A percentile compares a stretch with the other conserved stretches of the same genome.
Evolutionary conservation across 2,113 vertebrate species (phyloP).

Genomic region (Periophthalmus modestus): DNA sequence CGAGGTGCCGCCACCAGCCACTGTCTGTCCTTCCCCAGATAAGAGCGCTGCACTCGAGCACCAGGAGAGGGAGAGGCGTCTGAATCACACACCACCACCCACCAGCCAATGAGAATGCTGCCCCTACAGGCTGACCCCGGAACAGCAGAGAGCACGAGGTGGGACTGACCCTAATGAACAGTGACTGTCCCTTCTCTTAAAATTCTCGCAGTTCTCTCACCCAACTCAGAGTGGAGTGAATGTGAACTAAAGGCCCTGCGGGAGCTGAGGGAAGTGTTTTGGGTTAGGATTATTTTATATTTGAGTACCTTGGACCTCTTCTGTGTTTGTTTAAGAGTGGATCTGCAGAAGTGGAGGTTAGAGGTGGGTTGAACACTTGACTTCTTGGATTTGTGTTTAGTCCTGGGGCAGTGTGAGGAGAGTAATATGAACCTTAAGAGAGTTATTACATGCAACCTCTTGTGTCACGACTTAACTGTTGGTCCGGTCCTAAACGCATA

Average conservation of each 20-base stretch:
- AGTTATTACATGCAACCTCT: not conserved
- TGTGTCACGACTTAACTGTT: no score
- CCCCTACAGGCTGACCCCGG: constrained; percentile 54
- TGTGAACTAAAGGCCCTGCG: constrained; percentile 1
- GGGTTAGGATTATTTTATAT: no score
- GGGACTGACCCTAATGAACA: constrained; percentile 2
- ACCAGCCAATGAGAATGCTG: constrained; percentile 65
- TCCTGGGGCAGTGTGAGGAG: not conserved
- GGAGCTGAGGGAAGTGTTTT: constrained; percentile 4
- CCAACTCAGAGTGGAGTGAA: not conserved
- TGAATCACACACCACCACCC: constrained; percentile 11
- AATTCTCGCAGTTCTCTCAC: no score
- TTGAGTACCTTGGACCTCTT: no score
- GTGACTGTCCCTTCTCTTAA: no score
- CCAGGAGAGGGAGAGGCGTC: not conserved
- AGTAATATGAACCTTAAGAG: not conserved
- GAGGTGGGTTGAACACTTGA: constrained; percentile 14
- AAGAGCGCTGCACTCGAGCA: constrained; percentile 48
- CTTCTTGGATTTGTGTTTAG: not conserved
- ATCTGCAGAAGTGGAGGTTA: constrained; percentile 14
- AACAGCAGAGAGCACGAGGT: constrained; percentile 26
- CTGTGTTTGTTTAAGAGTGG: constrained; percentile 5
- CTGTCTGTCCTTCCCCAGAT: constrained; percentile 60
- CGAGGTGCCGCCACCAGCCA: constrained; percentile 15
- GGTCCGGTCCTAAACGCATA: no score